Base-by-base conservation (phyloP, 1,140 invertebrate species). In the Pentalonia nigronervosa region DNA sequence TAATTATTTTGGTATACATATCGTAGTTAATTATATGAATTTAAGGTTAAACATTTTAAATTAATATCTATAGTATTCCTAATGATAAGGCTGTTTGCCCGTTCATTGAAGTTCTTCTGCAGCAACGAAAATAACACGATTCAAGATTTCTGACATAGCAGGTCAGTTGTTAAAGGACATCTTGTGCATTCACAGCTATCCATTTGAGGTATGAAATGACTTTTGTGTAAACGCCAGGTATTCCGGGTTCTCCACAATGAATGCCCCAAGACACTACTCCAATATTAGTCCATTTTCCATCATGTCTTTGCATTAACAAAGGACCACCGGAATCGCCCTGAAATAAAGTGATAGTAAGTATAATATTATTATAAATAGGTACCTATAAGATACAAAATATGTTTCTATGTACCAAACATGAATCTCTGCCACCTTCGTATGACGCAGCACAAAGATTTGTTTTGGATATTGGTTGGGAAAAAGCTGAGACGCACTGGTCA, bases 301-400 rank as follows among this genome's bases (percentile, higher is more conserved):
- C 94, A 2, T 84, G 36, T n/a, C 93, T 60, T 48, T 97, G 96
- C 94, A 97, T 95, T 94, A 97, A 96, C 30, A 98, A 95, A 0
- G 98, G 98, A 34, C 98, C 98, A 50, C 98, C 98, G 56, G 97
- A 98, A 95, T 98, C 97, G 60, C 97, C 97, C 97, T 98, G 30
- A 36, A 67, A 67, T 6, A 60, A 9, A 0, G 25, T 30, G 9
- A 11, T 11, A 11, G 30, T 67, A n/a, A 67, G 4, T 67, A 14
- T 6, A 14, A 67, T 1, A 4, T 60, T n/a, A 67, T 14, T n/a
- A n/a, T 14, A 67, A 67, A 67, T 67, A 25, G 9, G 14, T 48
- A 48, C 7, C 14, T 48, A 50, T n/a, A n/a, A n/a, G 17, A 20
- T 50, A 67, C n/a, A 67, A 67, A 11, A 20, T 76, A 1, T 41